phyloP scores from a whole-genome alignment of 2,888 invertebrate genomes.

The Netelia inedita region DNA sequence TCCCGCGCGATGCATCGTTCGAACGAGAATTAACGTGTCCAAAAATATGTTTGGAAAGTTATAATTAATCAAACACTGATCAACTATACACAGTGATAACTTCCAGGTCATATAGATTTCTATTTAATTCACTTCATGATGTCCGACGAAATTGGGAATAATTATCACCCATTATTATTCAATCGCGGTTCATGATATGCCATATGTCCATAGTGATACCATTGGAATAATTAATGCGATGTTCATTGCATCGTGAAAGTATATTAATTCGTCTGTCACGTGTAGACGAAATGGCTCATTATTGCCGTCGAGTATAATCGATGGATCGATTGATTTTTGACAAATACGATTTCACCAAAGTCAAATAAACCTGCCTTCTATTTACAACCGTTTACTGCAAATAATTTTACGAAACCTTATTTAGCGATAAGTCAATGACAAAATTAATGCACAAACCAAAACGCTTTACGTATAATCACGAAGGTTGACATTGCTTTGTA shows the following conservation, averaged over 20 bases:
- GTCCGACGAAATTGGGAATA: constrained; percentile 17
- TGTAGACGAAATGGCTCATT: neutral
- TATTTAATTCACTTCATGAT: constrained; percentile 6
- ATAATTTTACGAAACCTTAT: too few species aligned
- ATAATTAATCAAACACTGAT: neutral
- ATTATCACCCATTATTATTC: constrained; percentile 12
- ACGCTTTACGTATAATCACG: too few species aligned
- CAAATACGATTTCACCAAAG: too few species aligned
- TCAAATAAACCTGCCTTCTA: too few species aligned
- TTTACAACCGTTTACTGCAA: too few species aligned
- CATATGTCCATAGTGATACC: neutral
- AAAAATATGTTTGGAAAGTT: neutral
- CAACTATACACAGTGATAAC: neutral
- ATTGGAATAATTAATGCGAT: constrained; percentile 25
- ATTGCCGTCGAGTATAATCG: neutral
- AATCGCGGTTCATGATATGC: constrained; percentile 11
- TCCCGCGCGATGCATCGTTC: too few species aligned
- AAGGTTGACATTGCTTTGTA: too few species aligned
- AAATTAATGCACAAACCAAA: too few species aligned
- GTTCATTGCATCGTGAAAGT: constrained; percentile 1
- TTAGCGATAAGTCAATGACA: too few species aligned
- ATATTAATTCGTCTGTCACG: neutral
- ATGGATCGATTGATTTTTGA: neutral
- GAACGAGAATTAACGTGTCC: neutral
- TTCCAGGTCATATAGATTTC: neutral